These are phyloP conservation scores for Lapara coniferarum DNA, from an alignment of 2,888 invertebrate species.

Conservation along the genomic window DNA sequence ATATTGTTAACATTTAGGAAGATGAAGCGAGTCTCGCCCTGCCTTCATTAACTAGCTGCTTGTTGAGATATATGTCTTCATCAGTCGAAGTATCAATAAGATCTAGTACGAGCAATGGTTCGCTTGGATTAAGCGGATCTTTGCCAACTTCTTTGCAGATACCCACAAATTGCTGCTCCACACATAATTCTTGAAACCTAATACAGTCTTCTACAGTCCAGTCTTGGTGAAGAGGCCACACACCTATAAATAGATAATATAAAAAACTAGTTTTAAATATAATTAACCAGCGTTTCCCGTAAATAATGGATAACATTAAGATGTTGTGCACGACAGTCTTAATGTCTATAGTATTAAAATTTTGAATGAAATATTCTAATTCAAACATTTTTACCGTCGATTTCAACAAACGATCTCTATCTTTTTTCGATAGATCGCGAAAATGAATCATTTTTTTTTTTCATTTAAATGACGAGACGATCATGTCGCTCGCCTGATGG, in stretches of 20 bases:
- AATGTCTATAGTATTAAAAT: too few species aligned
- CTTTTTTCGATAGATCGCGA: too few species aligned
- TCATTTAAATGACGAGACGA: too few species aligned
- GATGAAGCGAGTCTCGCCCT: conserved; percentile 77
- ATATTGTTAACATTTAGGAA: conserved; percentile 33
- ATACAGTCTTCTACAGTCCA: conserved; percentile 90
- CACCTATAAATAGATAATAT: conserved; percentile 59
- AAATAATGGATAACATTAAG: too few species aligned
- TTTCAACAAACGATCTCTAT: too few species aligned
- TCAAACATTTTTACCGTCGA: too few species aligned
- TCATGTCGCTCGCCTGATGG: too few species aligned
- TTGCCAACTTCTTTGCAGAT: conserved; percentile 85
- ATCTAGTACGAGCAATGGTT: conserved; percentile 85
- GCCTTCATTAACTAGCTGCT: conserved; percentile 85
- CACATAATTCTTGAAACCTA: conserved; percentile 88
- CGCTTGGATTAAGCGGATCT: conserved; percentile 85
- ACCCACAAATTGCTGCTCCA: conserved; percentile 88
- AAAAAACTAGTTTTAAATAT: neutral
- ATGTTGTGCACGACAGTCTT: too few species aligned
- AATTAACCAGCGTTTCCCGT: too few species aligned
- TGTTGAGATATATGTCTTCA: conserved; percentile 87
- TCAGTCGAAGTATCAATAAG: conserved; percentile 88
- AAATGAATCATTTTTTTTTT: too few species aligned
- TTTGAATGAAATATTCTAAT: too few species aligned
- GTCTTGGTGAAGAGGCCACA: conserved; percentile 83